Evolutionary conservation across 2,888 invertebrate species (phyloP).

Genomic region (Embidobia sp.): DNA sequence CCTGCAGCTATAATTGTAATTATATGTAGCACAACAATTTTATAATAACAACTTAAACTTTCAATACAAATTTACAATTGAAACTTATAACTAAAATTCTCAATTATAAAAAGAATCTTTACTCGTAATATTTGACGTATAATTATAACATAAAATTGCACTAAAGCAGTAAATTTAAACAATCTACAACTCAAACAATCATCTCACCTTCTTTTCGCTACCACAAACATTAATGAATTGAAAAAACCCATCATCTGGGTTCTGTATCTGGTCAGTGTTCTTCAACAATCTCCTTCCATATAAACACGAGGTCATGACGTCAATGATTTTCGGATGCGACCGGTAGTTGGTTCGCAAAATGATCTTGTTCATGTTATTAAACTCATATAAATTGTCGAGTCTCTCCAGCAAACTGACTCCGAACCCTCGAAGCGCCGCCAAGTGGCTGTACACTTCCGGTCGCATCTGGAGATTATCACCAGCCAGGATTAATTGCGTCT

Average conservation of each 20-base stretch:
- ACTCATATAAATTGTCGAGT: slow-evolving; percentile 89
- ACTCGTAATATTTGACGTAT: no score
- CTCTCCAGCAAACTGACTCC: slow-evolving; percentile 90
- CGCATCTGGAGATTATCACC: slow-evolving; percentile 94
- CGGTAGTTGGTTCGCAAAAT: slow-evolving; percentile 91
- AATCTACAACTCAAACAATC: no score
- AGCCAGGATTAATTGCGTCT: slow-evolving; percentile 89
- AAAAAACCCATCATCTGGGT: slow-evolving; percentile 81
- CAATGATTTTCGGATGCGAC: slow-evolving; percentile 90
- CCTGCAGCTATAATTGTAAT: no score
- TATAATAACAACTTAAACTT: no score
- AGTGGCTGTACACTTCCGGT: slow-evolving; percentile 90
- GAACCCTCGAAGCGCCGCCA: slow-evolving; percentile 87
- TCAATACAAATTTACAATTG: no score
- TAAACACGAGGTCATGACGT: slow-evolving; percentile 91
- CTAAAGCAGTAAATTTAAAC: no score
- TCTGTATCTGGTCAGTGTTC: slow-evolving; percentile 86
- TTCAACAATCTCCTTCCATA: slow-evolving; percentile 90
- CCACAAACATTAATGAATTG: slow-evolving; percentile 84
- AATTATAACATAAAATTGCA: no score
- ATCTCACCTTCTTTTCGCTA: slow-evolving; percentile 37
- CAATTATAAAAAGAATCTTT: no score
- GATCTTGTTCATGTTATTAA: slow-evolving; percentile 89
- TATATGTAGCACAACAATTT: no score
- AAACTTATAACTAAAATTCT: no score